Evolutionary conservation across 2,888 invertebrate species (phyloP).

Genomic region (Dicranocentrus wangi): DNA sequence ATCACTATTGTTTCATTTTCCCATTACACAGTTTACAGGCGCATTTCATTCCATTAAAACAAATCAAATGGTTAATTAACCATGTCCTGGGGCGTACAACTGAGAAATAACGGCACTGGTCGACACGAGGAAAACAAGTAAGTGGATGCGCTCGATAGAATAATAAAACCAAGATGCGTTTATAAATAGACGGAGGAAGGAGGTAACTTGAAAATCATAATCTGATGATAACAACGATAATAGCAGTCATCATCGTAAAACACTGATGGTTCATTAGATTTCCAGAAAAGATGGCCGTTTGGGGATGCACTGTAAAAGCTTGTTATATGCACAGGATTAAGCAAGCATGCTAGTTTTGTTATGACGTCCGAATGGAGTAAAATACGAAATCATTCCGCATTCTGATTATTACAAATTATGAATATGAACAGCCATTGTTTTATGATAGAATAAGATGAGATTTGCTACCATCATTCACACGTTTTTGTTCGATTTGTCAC

Average conservation of each 20-base stretch:
- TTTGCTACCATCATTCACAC: too few species aligned
- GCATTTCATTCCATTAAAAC: conserved; percentile 61
- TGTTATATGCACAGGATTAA: too few species aligned
- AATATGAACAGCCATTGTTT: too few species aligned
- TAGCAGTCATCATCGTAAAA: conserved; percentile 42
- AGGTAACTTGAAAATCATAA: conserved; percentile 55
- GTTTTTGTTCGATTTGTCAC: too few species aligned
- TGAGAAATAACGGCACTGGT: background rate
- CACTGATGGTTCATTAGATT: conserved; percentile 40
- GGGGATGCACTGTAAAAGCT: too few species aligned
- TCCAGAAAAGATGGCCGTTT: conserved; percentile 2
- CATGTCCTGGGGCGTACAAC: conserved; percentile 50
- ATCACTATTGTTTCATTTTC: conserved; percentile 37
- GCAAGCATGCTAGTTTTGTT: too few species aligned
- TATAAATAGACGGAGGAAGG: too few species aligned
- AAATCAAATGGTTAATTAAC: conserved; percentile 65
- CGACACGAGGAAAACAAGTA: background rate
- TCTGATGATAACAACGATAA: conserved; percentile 44
- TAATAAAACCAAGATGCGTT: conserved; percentile 10
- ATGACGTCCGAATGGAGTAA: too few species aligned
- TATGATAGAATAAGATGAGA: too few species aligned
- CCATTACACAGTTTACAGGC: conserved; percentile 54
- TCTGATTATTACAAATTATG: too few species aligned
- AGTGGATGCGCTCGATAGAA: too few species aligned
- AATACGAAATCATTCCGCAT: too few species aligned